A percentile compares a stretch with the other conserved stretches of the same genome.
phyloP scores from a whole-genome alignment of 2,113 vertebrate genomes.

The Larimichthys polyactis region DNA sequence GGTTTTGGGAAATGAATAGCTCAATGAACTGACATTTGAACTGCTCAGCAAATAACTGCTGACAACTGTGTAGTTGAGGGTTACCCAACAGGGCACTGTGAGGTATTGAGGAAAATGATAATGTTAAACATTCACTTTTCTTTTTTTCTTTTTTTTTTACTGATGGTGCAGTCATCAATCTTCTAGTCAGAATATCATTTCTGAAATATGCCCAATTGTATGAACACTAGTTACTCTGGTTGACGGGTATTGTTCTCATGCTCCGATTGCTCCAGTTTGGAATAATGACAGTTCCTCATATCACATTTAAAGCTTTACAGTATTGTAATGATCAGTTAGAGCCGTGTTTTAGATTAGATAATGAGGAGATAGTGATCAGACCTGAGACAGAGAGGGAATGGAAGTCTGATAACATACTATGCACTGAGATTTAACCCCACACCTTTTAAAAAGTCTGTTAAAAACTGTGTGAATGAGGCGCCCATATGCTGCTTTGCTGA shows the following conservation, averaged over 20 bases:
- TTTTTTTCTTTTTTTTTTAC: not conserved
- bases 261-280: not conserved
- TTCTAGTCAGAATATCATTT: conserved; percentile 1
- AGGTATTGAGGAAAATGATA: conserved; percentile 1
- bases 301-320: not conserved
- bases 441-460: conserved; percentile 32
- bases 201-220: not conserved
- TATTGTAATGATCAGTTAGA: not conserved
- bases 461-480: conserved; percentile 26
- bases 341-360: conserved; percentile 2
- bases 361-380: not conserved
- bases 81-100: not conserved
- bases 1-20: conserved; percentile 3
- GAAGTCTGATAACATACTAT: not conserved
- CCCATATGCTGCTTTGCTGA: conserved; percentile 26
- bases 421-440: conserved; percentile 27
- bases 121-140: not conserved
- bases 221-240: not conserved
- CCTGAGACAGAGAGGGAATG: not conserved
- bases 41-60: not conserved
- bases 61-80: not conserved
- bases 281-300: not conserved
- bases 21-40: not conserved
- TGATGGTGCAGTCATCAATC: not conserved
- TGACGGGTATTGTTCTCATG: not conserved